Evolutionary conservation across 2,113 vertebrate species (phyloP), one percentile per base, ranked within the genome.

Genomic region (Thymallus thymallus): DNA sequence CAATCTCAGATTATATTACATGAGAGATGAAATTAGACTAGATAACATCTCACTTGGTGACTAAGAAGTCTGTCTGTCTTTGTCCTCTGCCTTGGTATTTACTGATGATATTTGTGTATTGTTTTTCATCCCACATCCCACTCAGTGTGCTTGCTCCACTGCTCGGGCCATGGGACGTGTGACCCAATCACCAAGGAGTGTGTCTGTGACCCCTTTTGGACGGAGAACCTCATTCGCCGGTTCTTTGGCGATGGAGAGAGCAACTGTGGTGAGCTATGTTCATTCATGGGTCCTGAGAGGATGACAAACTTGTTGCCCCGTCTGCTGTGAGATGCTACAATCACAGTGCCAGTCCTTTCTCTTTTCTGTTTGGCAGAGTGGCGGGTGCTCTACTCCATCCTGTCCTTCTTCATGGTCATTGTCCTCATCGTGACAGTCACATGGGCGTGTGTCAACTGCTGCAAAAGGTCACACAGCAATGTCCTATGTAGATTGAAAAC

Each of bases 171-270:
- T 0, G 95, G 97, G 2, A 94, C 93, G 78, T 98, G 96, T 71
- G 94, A 98, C 71, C 96, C 96, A 22, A 86, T 97, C 87, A 95
- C 93, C 14, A 96, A 95, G 80, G 91, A 91, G 72, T 97, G 96
- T 22, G 70, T 91, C 71, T 98, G 96, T 72, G 95, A 97, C 85
- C 93, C 92, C 32, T 89, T 97, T 74, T 98, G 97, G 96, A 96
- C 95, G 51, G 95, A 96, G 90, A 96, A 96, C 75, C 87, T 91
- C 70, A 87, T 97, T 23, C 91, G 91, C 3, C 89, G 85, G 61
- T 95, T 96, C 45, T 73, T 97, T 0, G 91, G 80, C 3, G 91
- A 94, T 0, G 93, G 93, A 45, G 95, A 95, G 76, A 97, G 95
- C 85, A 96, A 98, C 65, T 96, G 96, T 45, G 95, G 95, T 96